Percentiles rank a stretch among this genome's conserved stretches.
phyloP scores from a whole-genome alignment of 2,888 invertebrate genomes.

The Antheraea yamamai region DNA sequence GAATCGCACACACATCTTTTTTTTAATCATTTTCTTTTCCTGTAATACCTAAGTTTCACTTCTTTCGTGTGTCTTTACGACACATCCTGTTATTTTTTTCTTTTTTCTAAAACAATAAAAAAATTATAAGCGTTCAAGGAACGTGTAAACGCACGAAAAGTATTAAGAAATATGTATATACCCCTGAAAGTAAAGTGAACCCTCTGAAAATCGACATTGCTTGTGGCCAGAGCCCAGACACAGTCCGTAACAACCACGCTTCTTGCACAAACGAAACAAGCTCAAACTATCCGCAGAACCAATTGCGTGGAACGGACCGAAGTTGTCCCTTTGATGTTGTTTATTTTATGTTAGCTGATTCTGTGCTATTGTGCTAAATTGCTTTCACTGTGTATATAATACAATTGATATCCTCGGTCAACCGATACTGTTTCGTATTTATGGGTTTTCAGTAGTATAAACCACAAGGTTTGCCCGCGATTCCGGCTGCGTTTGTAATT shows the following conservation, averaged over 20 bases:
- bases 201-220: not conserved
- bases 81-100: too few relatives aligned
- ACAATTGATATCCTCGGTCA: not conserved
- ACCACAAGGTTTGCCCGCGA: not conserved
- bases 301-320: constrained; percentile 19
- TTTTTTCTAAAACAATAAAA: too few relatives aligned
- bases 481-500: too few relatives aligned
- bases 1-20: too few relatives aligned
- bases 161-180: not conserved
- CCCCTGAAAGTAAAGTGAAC: not conserved
- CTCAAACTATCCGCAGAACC: constrained; percentile 18
- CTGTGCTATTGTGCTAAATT: constrained; percentile 14
- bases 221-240: constrained; percentile 7
- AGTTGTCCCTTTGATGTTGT: constrained; percentile 4
- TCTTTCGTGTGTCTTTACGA: too few relatives aligned
- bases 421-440: not conserved
- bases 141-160: too few relatives aligned
- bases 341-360: constrained; percentile 11
- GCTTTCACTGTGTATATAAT: not conserved
- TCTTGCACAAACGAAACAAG: constrained; percentile 20
- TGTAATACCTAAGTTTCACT: too few relatives aligned
- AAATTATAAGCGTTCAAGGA: too few relatives aligned
- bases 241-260: constrained; percentile 17
- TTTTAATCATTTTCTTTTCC: too few relatives aligned
- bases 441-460: not conserved